Percentiles rank a stretch among this genome's conserved stretches.
Conservation (phyloP, 2,113 vertebrate species). For the Tyrannus savana region DNA sequence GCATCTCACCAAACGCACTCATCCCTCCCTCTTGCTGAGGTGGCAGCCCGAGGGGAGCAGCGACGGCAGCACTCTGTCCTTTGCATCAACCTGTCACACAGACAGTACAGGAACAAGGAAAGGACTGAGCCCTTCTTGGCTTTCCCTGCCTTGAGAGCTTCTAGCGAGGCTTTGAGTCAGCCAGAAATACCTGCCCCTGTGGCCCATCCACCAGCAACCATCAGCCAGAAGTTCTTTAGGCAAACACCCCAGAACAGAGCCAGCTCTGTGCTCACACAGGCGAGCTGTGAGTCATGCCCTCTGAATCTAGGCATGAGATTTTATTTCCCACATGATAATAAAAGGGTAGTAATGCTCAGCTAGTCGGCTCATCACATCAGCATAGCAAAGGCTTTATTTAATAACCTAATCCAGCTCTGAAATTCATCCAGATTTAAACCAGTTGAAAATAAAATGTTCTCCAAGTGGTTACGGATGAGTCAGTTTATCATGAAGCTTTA, state of each 20-base stretch:
- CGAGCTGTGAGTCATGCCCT: background rate
- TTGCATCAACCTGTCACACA: background rate
- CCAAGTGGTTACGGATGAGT: background rate
- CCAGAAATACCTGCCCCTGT: background rate
- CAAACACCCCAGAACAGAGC: background rate
- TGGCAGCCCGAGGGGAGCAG: background rate
- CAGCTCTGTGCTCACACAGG: background rate
- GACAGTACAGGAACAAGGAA: background rate
- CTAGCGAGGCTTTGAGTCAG: background rate
- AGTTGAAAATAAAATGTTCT: slow-evolving; percentile 20
- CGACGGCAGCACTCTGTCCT: background rate
- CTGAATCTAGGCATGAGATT: slow-evolving; percentile 34
- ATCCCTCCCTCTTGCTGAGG: background rate
- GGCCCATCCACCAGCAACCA: background rate
- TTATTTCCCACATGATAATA: slow-evolving; percentile 58
- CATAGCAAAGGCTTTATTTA: slow-evolving; percentile 62
- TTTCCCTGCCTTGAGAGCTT: background rate
- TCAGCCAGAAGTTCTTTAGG: background rate
- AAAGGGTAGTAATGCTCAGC: background rate
- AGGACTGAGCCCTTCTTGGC: background rate
- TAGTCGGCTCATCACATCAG: slow-evolving; percentile 32
- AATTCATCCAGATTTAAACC: slow-evolving; percentile 36
- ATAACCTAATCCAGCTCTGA: slow-evolving; percentile 47
- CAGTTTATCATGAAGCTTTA: slow-evolving; percentile 48
- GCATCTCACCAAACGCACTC: rapidly evolving